These are phyloP conservation scores for Yponomeuta malinellus DNA, from an alignment of 2,888 invertebrate species.

Conservation along the genomic window DNA sequence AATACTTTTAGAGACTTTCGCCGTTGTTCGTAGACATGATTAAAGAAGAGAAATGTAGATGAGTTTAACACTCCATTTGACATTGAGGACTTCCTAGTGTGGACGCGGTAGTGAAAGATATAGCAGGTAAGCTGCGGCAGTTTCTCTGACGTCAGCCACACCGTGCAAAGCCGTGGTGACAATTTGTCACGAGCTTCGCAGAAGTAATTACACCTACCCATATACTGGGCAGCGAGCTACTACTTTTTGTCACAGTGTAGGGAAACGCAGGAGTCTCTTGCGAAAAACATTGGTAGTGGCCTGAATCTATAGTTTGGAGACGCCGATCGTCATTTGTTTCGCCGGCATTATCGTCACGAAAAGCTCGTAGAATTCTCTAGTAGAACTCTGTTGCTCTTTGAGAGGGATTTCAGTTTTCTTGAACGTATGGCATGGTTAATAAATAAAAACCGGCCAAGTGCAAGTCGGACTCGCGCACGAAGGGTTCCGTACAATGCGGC, in stretches of 20 bases:
- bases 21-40: background rate
- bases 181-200: conserved; percentile 10
- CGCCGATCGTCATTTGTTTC: too few species aligned
- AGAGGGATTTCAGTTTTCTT: too few species aligned
- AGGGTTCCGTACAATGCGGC: too few species aligned
- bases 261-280: background rate
- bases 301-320: too few species aligned
- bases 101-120: conserved; percentile 11
- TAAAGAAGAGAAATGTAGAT: conserved; percentile 3
- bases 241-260: background rate
- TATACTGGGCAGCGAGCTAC: background rate
- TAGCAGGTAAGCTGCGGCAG: background rate
- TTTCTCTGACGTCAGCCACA: conserved; percentile 11
- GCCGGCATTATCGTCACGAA: too few species aligned
- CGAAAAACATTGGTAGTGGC: background rate
- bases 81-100: conserved; percentile 12
- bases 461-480: too few species aligned
- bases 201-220: conserved; percentile 11
- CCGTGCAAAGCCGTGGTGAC: background rate
- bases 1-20: too few species aligned
- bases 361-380: too few species aligned
- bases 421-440: too few species aligned
- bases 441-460: too few species aligned
- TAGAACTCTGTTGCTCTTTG: too few species aligned
- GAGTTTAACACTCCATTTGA: conserved; percentile 3